A percentile compares a stretch with the other conserved stretches of the same genome.
These are phyloP conservation scores for mouse (Mus musculus) DNA, from an alignment of 2,113 vertebrate genomes.

Conservation along the genomic window DNA sequence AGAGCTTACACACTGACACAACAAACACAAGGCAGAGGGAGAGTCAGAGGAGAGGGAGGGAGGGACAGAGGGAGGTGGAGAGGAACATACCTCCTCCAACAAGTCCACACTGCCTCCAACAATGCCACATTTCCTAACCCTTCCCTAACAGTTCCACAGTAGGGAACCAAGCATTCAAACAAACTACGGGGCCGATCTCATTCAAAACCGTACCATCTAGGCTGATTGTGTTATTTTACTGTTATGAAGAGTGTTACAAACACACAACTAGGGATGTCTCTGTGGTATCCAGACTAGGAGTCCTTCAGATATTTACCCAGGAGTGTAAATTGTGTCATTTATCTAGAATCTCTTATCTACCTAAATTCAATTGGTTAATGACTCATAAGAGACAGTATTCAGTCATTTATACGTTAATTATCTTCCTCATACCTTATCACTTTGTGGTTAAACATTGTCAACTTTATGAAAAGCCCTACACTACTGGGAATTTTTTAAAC, in stretches of 20 bases:
- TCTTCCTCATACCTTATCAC: background rate
- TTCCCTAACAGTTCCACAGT: background rate
- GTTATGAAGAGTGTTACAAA: background rate
- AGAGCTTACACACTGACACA: background rate
- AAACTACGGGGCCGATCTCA: background rate
- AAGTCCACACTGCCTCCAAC: background rate
- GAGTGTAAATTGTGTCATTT: background rate
- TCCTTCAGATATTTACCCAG: background rate
- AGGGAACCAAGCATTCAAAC: background rate
- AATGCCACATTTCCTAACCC: background rate
- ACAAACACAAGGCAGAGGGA: background rate
- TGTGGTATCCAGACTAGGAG: background rate
- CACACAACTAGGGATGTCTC: background rate
- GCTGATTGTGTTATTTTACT: background rate
- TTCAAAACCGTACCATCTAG: background rate
- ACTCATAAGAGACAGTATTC: background rate
- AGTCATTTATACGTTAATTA: background rate
- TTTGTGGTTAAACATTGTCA: slow-evolving; percentile 21
- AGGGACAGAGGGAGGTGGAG: background rate
- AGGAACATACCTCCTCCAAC: background rate
- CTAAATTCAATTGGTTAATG: background rate
- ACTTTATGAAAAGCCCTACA: slow-evolving; percentile 40
- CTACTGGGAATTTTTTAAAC: background rate
- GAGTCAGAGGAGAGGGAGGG: background rate
- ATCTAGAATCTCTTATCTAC: background rate